phyloP scores from a whole-genome alignment of 2,888 invertebrate genomes.

The Onthophagus sagittarius region DNA sequence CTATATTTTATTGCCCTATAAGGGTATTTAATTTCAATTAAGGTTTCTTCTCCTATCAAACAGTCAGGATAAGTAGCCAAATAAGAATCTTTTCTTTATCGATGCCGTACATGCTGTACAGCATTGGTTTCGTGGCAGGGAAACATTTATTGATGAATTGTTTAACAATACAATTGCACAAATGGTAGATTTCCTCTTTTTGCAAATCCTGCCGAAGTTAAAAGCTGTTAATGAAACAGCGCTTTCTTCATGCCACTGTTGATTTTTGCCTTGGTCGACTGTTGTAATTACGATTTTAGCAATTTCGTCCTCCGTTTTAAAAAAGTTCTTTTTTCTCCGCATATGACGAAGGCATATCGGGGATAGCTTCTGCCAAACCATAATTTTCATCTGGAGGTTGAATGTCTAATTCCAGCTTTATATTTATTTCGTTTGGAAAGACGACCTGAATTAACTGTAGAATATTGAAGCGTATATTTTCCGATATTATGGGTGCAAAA shows the following conservation, averaged over 20 bases:
- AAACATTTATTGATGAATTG: slow-evolving; percentile 16
- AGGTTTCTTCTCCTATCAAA: background rate
- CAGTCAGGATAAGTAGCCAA: background rate
- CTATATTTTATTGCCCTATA: background rate
- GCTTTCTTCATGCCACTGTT: slow-evolving; percentile 35
- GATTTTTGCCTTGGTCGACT: slow-evolving; percentile 28
- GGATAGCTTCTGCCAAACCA: too few species aligned
- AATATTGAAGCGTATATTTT: too few species aligned
- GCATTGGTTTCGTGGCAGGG: too few species aligned
- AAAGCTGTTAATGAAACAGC: slow-evolving; percentile 35
- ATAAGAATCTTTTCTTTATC: background rate
- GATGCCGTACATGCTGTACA: background rate
- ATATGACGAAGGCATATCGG: too few species aligned
- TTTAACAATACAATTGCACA: slow-evolving; percentile 13
- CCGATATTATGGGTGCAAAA: too few species aligned
- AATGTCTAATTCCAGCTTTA: too few species aligned
- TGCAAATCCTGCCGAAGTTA: too few species aligned
- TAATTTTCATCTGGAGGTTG: too few species aligned
- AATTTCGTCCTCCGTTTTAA: slow-evolving; percentile 21
- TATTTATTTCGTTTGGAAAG: too few species aligned
- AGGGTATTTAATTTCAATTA: background rate
- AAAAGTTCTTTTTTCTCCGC: too few species aligned
- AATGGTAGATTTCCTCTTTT: too few species aligned
- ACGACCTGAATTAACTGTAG: too few species aligned
- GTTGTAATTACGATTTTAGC: slow-evolving; percentile 26